Percentiles rank a stretch among this genome's conserved stretches.
These are phyloP conservation scores for Ctenicera cuprea DNA, from an alignment of 2,888 invertebrate genomes.

Conservation along the genomic window DNA sequence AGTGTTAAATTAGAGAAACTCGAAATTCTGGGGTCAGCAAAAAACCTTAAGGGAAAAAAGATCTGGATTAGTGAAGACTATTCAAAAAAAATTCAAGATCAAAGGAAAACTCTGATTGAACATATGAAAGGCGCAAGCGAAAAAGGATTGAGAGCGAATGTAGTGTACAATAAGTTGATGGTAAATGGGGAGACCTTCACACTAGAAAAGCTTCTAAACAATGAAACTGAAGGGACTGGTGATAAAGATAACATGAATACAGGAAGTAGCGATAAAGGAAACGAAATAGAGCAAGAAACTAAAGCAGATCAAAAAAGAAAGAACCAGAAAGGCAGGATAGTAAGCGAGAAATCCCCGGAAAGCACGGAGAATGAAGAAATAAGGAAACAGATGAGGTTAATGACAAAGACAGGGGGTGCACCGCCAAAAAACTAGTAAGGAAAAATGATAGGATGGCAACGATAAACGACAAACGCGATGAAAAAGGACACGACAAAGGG, in stretches of 20 bases:
- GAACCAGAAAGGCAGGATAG: background rate
- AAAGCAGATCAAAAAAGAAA: background rate
- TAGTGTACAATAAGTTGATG: conserved; percentile 16
- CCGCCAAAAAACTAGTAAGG: conserved; percentile 1
- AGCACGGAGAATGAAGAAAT: conserved; percentile 9
- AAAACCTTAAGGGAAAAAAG: conserved; percentile 5
- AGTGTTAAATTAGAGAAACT: too few relatives aligned
- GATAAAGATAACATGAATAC: background rate
- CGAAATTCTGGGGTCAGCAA: conserved; percentile 1
- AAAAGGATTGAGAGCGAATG: conserved; percentile 1
- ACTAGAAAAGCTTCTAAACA: conserved; percentile 9
- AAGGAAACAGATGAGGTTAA: conserved; percentile 16
- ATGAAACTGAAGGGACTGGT: conserved; percentile 7
- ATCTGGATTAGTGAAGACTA: conserved; percentile 18
- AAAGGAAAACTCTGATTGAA: conserved; percentile 4
- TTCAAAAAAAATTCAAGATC: conserved; percentile 9
- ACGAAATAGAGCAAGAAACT: background rate
- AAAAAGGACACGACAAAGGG: background rate
- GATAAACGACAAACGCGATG: background rate
- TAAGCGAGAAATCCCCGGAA: conserved; percentile 14
- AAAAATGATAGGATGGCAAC: conserved; percentile 1
- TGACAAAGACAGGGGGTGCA: background rate
- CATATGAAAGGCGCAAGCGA: conserved; percentile 16
- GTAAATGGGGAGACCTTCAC: conserved; percentile 3
- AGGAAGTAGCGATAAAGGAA: background rate